Base-by-base conservation (phyloP, 2,888 invertebrate genomes). In the Encarsia formosa region DNA sequence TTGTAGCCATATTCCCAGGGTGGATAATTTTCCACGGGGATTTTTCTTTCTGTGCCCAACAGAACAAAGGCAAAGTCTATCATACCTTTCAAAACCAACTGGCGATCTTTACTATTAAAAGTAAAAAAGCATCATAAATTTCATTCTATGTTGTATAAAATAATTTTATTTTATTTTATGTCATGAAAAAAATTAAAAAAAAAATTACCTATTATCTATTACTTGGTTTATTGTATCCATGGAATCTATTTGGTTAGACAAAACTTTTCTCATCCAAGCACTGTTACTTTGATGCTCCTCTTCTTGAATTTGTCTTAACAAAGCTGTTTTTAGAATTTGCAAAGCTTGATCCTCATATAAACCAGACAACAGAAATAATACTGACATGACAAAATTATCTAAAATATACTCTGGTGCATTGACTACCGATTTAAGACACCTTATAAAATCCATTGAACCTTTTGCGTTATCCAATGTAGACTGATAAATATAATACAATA, bases 361-460 rank as follows among this genome's bases (percentile, higher is more conserved):
- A 51, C 74, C 74, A 1, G 79, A 77, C 15, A 80, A 68, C n/a
- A 77, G 72, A 13, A 85, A 70, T 16, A 84, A 69, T 13, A 81
- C 76, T 52, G 82, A 79, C n/a, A 84, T 69, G 57, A 83, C 77
- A 65, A 85, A 85, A 1, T 84, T 81, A 58, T 83, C 80, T 23
- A 85, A 66, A 37, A 83, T 69, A 45, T 78, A 77, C 65, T 84
- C 82, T 0, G 84, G 82, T 49, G 78, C 75, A 50, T 77, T 76
- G 2, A 73, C 64, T 20, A 81, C 72, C 59, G 73, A 78, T 76
- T 82, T 78, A 20, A 74, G 61, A 34, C 68, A 71, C 41, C 62
- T 67, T 5, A 79, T 58, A 49, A 78, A 78, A 48, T 78, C 77
- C 58, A 73, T 76, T 15, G 79, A 70, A 39, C 70, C 72, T 31